These are phyloP conservation scores for Brachionus koreanus DNA, from an alignment of 1,140 invertebrate genomes.

Conservation along the genomic window DNA sequence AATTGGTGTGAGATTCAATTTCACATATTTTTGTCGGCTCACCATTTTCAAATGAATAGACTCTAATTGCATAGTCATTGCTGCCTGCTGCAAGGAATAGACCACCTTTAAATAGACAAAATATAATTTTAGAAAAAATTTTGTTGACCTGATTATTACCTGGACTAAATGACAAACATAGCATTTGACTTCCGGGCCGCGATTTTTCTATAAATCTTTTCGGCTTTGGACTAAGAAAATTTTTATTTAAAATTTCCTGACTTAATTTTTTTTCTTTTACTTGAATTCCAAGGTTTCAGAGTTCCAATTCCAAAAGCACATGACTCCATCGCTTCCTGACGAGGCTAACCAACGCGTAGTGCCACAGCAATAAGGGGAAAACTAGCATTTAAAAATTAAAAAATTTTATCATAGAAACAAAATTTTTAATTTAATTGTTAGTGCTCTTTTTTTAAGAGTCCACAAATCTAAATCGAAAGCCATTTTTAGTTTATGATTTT, in stretches of 20 bases:
- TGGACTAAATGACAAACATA: conserved; percentile 87
- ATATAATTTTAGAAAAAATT: not conserved
- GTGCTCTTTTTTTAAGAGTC: too few relatives aligned
- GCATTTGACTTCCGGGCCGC: conserved; percentile 88
- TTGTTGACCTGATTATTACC: conserved; percentile 52
- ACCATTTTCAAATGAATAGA: conserved; percentile 75
- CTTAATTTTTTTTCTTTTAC: conserved; percentile 49
- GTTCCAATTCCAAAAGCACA: conserved; percentile 81
- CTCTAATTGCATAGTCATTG: conserved; percentile 84
- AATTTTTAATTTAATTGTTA: too few relatives aligned
- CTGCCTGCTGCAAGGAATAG: conserved; percentile 86
- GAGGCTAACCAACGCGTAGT: conserved; percentile 78
- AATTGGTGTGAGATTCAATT: conserved; percentile 81
- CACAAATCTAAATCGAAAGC: too few relatives aligned
- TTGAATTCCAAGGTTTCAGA: conserved; percentile 56
- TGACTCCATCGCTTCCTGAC: conserved; percentile 89
- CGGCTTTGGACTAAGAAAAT: conserved; percentile 68
- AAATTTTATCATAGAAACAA: conserved; percentile 35
- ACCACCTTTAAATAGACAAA: conserved; percentile 63
- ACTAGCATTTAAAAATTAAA: conserved; percentile 60
- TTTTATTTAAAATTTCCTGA: conserved; percentile 44
- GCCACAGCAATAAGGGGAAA: conserved; percentile 75
- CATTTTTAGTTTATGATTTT: too few relatives aligned
- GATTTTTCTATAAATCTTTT: conserved; percentile 87
- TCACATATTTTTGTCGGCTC: conserved; percentile 73